Evolutionary conservation across 2,113 vertebrate species (phyloP), one percentile per base, ranked within the genome.

Genomic region (Leptobrachium ailaonicum): DNA sequence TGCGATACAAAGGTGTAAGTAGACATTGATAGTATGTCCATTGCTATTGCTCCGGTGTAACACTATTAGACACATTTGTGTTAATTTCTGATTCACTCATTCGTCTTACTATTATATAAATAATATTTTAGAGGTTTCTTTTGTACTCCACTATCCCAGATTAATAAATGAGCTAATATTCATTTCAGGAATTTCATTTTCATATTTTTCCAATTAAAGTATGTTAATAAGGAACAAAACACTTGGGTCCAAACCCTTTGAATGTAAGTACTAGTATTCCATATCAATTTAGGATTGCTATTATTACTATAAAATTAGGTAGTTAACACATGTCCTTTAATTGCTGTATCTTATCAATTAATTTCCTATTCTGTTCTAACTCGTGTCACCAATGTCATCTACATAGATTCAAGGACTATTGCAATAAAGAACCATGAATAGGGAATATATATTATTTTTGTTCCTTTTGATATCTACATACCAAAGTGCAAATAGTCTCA

Each of bases 381-480:
- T 63, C 14, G 7, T 78, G 67, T 63, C 54, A 78, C 67, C 76
- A 78, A 78, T 70, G 67, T 78, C 76, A 71, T 78, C 76, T 62
- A 41, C 6, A 63, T 71, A 20, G 60, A 71, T 71, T 78, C 66
- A 76, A 76, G 75, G 50, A 68, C 75, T 56, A 42, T 41, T 76
- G 66, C 41, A 62, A 71, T 13, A 71, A 40, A 62, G 47, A 63
- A 78, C 67, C 62, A 71, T 62, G 13, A 63, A 2, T 20, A 70
- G 41, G 41, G 71, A 47, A 5, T 58, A 50, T 60, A 53, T 58
- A 10, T 45, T n/a, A 54, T 73, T 73, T 41, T 78, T 41, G 40
- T 60, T 20, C 60, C 50, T 78, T 20, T 63, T 71, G 68, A 78
- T 78, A 71, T 71, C 56, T 45, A 50, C 12, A 63, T 20, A 71